A percentile compares a stretch with the other conserved stretches of the same genome.
phyloP scores from a whole-genome alignment of 2,113 vertebrate species.

The Smithornis capensis region DNA sequence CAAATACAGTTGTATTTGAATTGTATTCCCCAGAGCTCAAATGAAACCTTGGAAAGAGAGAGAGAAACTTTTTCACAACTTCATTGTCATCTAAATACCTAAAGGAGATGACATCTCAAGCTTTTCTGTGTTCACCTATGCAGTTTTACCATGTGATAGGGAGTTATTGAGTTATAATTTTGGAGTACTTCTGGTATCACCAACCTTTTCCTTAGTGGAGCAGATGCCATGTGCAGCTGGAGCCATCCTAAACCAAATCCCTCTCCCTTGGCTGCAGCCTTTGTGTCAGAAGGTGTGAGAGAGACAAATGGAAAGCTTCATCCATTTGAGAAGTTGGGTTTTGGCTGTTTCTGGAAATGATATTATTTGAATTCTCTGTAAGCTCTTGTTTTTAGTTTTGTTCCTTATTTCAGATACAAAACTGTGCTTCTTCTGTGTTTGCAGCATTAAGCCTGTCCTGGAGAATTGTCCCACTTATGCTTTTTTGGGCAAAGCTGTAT shows the following conservation, averaged over 20 bases:
- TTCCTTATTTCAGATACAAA: background rate
- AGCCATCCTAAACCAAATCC: background rate
- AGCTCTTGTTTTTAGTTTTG: background rate
- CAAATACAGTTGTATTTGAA: background rate
- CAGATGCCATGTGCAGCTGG: background rate
- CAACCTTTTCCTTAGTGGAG: background rate
- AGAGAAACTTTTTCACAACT: background rate
- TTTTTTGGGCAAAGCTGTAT: background rate
- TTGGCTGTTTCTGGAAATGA: background rate
- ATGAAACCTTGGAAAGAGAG: background rate
- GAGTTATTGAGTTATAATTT: background rate
- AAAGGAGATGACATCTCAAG: background rate
- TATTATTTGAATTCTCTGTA: background rate
- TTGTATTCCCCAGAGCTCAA: background rate
- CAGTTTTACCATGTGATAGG: background rate
- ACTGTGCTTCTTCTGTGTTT: background rate
- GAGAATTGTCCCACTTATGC: rapidly evolving
- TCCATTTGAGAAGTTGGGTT: background rate
- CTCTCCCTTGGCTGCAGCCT: background rate
- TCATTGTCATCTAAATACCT: background rate
- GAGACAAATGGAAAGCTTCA: background rate
- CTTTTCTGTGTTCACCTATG: background rate
- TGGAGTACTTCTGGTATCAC: background rate
- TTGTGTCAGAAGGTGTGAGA: background rate
- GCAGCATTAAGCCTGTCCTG: too few relatives aligned